Conservation (phyloP, 1,140 invertebrate genomes). For the Diorhabda carinulata region DNA sequence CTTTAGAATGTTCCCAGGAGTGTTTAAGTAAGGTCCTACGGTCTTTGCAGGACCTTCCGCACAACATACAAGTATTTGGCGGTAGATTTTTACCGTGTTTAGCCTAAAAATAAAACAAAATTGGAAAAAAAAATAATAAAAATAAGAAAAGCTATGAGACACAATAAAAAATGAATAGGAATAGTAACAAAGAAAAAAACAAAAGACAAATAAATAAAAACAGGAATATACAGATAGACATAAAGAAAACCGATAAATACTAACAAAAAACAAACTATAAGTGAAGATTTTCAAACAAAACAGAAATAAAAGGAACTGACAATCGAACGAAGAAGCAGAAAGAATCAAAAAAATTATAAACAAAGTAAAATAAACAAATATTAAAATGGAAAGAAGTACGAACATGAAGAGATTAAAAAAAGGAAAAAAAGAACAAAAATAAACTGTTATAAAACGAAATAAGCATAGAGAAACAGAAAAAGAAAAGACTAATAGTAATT, state of each 20-base stretch:
- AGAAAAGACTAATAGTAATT: too few species aligned
- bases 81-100: conserved; percentile 55
- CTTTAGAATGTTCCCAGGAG: conserved; percentile 58
- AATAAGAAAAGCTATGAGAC: background rate
- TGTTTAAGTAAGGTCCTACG: conserved; percentile 64
- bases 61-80: conserved; percentile 58
- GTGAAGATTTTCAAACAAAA: too few species aligned
- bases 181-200: background rate
- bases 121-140: background rate
- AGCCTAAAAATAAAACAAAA: conserved; percentile 24
- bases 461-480: too few species aligned
- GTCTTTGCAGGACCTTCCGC: conserved; percentile 65
- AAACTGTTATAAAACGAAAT: too few species aligned
- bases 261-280: background rate
- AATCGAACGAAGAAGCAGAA: too few species aligned
- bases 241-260: background rate
- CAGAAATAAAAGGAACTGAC: too few species aligned
- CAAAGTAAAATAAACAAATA: too few species aligned
- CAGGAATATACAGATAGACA: background rate
- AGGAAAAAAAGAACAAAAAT: too few species aligned
- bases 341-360: too few species aligned
- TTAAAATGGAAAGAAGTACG: too few species aligned
- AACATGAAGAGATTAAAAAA: too few species aligned
- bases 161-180: too few species aligned
- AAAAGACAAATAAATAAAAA: background rate